Percentiles rank a stretch among this genome's conserved stretches.
Conservation (phyloP, 2,797 vertebrate species). For the Sternarchorhynchus goeldii region DNA sequence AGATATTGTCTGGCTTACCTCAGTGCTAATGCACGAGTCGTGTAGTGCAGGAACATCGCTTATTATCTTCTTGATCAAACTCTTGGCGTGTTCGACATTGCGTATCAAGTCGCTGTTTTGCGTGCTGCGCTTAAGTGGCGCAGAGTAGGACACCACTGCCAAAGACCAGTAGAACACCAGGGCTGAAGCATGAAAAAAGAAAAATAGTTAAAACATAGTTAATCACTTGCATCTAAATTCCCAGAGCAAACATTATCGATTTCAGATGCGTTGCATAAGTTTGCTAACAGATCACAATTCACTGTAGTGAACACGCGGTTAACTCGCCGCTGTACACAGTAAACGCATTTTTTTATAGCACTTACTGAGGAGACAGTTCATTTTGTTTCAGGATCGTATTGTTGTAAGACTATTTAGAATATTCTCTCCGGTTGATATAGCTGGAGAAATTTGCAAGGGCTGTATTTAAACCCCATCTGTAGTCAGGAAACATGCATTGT, state of each 20-base stretch:
- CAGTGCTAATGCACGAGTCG: conserved; percentile 48
- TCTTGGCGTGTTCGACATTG: conserved; percentile 62
- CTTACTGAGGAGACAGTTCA: conserved; percentile 34
- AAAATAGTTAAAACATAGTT: not conserved
- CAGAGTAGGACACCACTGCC: conserved; percentile 47
- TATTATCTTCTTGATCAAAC: conserved; percentile 73
- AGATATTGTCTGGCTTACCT: conserved; percentile 52
- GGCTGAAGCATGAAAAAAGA: conserved; percentile 44
- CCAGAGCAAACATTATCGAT: not conserved
- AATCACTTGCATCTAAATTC: not conserved
- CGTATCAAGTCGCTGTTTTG: conserved; percentile 55
- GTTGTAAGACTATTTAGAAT: not conserved
- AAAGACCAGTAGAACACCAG: conserved; percentile 53
- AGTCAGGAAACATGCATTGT: not conserved
- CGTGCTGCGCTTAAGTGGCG: conserved; percentile 54
- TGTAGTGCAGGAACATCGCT: conserved; percentile 59
- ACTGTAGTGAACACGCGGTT: too few relatives aligned
- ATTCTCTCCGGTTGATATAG: not conserved
- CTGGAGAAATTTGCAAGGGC: not conserved
- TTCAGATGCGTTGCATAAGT: not conserved
- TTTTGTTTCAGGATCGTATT: not conserved
- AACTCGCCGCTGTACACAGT: too few relatives aligned
- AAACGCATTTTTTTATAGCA: not conserved
- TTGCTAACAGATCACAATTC: too few relatives aligned
- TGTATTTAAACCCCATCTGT: conserved; percentile 18